Evolutionary conservation across 2,888 invertebrate genomes (phyloP).

Genomic region (Trachelus troglodyta): DNA sequence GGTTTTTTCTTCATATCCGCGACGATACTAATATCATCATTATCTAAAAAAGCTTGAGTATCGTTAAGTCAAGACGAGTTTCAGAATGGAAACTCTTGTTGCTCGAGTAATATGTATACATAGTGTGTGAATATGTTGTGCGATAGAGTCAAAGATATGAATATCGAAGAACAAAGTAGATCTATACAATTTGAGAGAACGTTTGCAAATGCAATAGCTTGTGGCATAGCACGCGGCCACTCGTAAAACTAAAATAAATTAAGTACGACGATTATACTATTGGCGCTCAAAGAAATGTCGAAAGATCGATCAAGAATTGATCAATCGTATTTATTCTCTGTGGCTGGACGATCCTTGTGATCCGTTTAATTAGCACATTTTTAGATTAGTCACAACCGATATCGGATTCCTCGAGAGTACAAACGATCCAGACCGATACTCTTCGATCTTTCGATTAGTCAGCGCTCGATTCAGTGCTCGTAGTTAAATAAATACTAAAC

Average conservation of each 20-base stretch:
- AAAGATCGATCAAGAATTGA: not conserved
- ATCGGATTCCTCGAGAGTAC: not conserved
- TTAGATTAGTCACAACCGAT: not conserved
- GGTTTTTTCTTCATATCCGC: not conserved
- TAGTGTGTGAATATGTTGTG: not conserved
- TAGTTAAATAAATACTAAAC: conserved; percentile 45
- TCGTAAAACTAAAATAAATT: conserved; percentile 50
- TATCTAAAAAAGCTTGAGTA: not conserved
- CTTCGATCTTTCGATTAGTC: not conserved
- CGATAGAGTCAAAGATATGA: not conserved
- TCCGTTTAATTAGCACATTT: not conserved
- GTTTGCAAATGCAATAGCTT: not conserved
- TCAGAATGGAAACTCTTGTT: too few relatives aligned
- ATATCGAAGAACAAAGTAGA: not conserved
- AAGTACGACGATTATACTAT: conserved; percentile 56
- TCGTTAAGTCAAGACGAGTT: not conserved
- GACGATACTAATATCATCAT: not conserved
- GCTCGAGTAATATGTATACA: not conserved
- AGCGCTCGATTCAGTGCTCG: not conserved
- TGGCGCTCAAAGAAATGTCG: conserved; percentile 30
- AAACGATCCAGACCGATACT: not conserved
- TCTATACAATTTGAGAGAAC: not conserved
- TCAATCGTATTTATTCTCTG: not conserved
- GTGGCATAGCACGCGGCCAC: not conserved
- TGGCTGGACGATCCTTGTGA: not conserved